phyloP scores from a whole-genome alignment of 1,140 invertebrate genomes.

The Hyles euphorbiae region DNA sequence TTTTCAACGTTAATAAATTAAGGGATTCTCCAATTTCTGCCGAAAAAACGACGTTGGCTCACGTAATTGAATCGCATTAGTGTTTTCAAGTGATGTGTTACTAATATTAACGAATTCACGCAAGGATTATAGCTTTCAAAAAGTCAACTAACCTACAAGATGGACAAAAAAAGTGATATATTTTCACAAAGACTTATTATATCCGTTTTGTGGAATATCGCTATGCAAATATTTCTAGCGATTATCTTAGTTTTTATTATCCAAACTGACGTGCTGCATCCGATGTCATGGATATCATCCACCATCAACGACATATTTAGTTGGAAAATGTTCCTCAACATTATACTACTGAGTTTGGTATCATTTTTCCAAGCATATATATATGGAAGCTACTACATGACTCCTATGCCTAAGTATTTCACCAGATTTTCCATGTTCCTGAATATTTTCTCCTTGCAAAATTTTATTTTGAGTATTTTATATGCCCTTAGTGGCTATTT shows the following conservation, averaged over 20 bases:
- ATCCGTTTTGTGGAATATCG: constrained; percentile 62
- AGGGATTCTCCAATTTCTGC: too few relatives aligned
- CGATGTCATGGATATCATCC: constrained; percentile 53
- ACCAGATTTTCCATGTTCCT: constrained; percentile 79
- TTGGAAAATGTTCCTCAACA: constrained; percentile 63
- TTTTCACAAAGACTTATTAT: constrained; percentile 59
- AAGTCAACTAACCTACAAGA: constrained; percentile 26
- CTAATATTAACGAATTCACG: too few relatives aligned
- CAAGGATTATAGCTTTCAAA: too few relatives aligned
- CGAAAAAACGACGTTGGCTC: too few relatives aligned
- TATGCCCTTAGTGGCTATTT: constrained; percentile 78
- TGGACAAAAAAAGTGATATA: constrained; percentile 63
- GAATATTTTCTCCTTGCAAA: constrained; percentile 77
- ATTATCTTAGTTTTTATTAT: constrained; percentile 54
- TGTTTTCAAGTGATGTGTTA: too few relatives aligned
- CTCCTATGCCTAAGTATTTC: constrained; percentile 68
- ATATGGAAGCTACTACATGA: constrained; percentile 58
- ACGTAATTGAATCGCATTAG: too few relatives aligned
- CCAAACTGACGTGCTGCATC: constrained; percentile 54
- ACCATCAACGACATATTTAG: constrained; percentile 57
- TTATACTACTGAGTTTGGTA: constrained; percentile 51
- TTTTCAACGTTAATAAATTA: too few relatives aligned
- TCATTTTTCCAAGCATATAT: constrained; percentile 69
- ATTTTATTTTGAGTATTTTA: constrained; percentile 75
- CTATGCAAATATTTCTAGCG: constrained; percentile 54